These are phyloP conservation scores for Lasiurus cinereus DNA, from an alignment of 2,113 vertebrate genomes.

Conservation along the genomic window DNA sequence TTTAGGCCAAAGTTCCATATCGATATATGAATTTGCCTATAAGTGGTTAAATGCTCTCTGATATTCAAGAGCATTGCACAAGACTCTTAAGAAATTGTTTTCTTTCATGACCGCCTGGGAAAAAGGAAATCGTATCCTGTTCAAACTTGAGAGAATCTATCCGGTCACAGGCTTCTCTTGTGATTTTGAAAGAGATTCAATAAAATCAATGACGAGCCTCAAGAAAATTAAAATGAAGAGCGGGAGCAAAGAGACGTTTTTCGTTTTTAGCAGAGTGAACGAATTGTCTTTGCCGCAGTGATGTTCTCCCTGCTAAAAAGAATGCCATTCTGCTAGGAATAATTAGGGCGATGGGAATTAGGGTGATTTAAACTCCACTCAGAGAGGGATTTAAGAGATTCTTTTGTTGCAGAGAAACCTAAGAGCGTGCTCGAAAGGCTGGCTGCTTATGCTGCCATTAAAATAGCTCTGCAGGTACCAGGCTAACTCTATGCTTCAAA, in stretches of 20 bases:
- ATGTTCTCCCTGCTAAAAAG: slow-evolving; percentile 23
- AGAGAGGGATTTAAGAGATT: slow-evolving; percentile 35
- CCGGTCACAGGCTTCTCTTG: background rate
- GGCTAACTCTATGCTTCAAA: background rate
- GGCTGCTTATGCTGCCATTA: background rate
- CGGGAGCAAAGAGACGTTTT: background rate
- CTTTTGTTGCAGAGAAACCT: slow-evolving; percentile 40
- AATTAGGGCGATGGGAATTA: slow-evolving; percentile 47
- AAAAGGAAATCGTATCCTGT: background rate
- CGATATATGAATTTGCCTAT: background rate
- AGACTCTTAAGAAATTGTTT: background rate
- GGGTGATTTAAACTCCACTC: slow-evolving; percentile 54
- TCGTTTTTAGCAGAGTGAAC: slow-evolving; percentile 41
- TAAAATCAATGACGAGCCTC: slow-evolving; percentile 38
- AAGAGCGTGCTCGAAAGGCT: slow-evolving; percentile 52
- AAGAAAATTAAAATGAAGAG: slow-evolving; percentile 36
- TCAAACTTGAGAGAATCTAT: background rate
- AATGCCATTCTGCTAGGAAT: slow-evolving; percentile 47
- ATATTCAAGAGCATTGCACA: background rate
- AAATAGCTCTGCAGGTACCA: slow-evolving; percentile 2
- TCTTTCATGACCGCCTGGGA: background rate
- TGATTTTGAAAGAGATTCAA: slow-evolving; percentile 27
- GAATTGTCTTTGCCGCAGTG: background rate
- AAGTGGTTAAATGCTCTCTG: background rate
- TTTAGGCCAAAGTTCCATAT: background rate